Base-by-base conservation (phyloP, 2,113 vertebrate genomes). In the Saguinus imperator region DNA sequence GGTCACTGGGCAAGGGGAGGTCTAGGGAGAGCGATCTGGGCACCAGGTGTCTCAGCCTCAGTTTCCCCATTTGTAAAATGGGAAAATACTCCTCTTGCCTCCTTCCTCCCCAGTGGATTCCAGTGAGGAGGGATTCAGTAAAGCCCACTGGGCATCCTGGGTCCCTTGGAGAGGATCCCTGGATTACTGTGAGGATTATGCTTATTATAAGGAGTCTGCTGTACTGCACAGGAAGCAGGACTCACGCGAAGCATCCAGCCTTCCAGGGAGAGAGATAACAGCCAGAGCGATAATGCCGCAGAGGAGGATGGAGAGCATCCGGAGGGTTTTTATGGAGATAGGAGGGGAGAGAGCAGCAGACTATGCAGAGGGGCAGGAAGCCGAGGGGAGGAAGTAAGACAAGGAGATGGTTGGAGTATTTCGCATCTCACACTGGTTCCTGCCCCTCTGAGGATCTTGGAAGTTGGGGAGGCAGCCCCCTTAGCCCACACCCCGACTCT, bases 181-280 rank as follows among this genome's bases (percentile, higher is more conserved):
- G 80, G 61, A 70, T 92, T 68, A 83, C 18, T 1, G 0, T 0
- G 1, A 82, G 79, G 84, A 70, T 75, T 87, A 48, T 5, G 48
- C 52, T 82, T 45, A 6, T 66, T 48, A 13, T 29, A 83, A 85
- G 20, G 52, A 81, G 16, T 4, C 21, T 0, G 21, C 55, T 4
- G n/a, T 43, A 9, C 57, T 20, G 57, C 37, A 1, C 0, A 1
- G 66, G 55, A 77, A 58, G 52, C 29, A 0, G 43, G 77, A 32
- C 18, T 43, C 2, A 0, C 1, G 4, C 1, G 45, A 66, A 94
- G 76, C 93, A 82, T 29, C 81, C 81, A 58, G 94, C 20, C 95
- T 97, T 93, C 55, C 85, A 32, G 61, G 73, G 86, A 91, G 37
- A 79, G 66, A 95, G 95, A 95, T 43, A 93, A 87, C 27, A 0